Percentiles rank a stretch among this genome's conserved stretches.
Evolutionary conservation across 2,888 invertebrate genomes (phyloP).

Genomic region (Bugula neritina): DNA sequence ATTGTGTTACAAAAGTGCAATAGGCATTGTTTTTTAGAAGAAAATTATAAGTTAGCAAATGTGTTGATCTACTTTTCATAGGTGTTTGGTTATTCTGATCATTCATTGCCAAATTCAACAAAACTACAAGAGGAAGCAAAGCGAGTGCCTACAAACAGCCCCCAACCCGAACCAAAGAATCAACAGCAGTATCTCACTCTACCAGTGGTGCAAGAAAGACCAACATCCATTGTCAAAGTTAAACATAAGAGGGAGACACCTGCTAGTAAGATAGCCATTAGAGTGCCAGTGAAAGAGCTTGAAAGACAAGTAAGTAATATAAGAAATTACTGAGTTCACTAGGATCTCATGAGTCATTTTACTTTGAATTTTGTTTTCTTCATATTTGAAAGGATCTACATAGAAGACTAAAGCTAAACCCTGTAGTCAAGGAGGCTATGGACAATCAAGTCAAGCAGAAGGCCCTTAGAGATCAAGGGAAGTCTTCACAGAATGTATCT

Average conservation of each 20-base stretch:
- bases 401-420: conserved; percentile 13
- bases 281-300: background rate
- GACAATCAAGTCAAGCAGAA: conserved; percentile 1
- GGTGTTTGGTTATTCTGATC: conserved; percentile 2
- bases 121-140: background rate
- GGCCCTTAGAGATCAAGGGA: background rate
- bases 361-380: too few species aligned
- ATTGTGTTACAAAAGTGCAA: too few species aligned
- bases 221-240: background rate
- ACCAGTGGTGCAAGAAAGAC: background rate
- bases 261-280: background rate
- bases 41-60: too few species aligned
- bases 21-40: too few species aligned
- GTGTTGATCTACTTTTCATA: too few species aligned
- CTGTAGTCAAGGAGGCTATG: conserved; percentile 8
- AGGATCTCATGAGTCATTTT: too few species aligned
- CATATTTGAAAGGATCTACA: conserved; percentile 4
- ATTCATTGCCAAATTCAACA: background rate
- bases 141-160: background rate
- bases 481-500: background rate
- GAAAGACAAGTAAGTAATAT: conserved; percentile 7
- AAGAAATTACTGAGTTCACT: background rate
- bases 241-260: background rate
- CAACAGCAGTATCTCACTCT: background rate
- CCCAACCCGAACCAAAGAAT: background rate